Evolutionary conservation across 2,113 vertebrate genomes (phyloP).

Genomic region (Eublepharis macularius): DNA sequence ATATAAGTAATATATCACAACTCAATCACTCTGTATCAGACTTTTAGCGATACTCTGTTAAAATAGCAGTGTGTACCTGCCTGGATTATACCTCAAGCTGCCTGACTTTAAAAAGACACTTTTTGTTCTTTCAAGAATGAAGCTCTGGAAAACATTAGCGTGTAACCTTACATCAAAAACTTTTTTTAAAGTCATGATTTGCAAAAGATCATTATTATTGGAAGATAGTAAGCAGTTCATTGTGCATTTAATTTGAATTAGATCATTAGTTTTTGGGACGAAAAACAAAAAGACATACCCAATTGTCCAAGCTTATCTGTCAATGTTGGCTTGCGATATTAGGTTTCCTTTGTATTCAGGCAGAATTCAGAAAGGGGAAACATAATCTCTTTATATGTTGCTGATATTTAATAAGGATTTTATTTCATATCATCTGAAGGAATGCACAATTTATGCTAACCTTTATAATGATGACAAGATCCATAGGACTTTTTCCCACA

Average conservation of each 20-base stretch:
- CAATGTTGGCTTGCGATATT: neutral
- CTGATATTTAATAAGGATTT: constrained; percentile 31
- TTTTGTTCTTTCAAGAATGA: constrained; percentile 11
- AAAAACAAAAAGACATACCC: neutral
- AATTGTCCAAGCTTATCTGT: constrained; percentile 1
- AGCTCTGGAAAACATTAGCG: constrained; percentile 20
- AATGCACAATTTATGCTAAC: constrained; percentile 10
- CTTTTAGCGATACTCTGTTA: neutral
- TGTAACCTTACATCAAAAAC: constrained; percentile 3
- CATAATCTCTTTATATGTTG: constrained; percentile 33
- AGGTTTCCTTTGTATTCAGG: constrained; percentile 51
- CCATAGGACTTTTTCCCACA: constrained; percentile 20
- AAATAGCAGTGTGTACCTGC: constrained; percentile 12
- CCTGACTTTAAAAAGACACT: neutral
- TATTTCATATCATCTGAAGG: constrained; percentile 27
- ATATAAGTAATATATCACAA: constrained; percentile 31
- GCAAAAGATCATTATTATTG: neutral
- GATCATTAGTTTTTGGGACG: neutral
- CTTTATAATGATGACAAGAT: constrained; percentile 31
- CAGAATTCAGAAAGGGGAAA: constrained; percentile 33
- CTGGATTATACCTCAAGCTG: neutral
- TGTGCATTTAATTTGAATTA: constrained; percentile 13
- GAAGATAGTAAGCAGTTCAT: constrained; percentile 18
- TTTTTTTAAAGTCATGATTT: constrained; percentile 30
- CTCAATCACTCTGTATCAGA: neutral